Base-by-base conservation (phyloP, 2,113 vertebrate species). In the Ranitomeya variabilis region DNA sequence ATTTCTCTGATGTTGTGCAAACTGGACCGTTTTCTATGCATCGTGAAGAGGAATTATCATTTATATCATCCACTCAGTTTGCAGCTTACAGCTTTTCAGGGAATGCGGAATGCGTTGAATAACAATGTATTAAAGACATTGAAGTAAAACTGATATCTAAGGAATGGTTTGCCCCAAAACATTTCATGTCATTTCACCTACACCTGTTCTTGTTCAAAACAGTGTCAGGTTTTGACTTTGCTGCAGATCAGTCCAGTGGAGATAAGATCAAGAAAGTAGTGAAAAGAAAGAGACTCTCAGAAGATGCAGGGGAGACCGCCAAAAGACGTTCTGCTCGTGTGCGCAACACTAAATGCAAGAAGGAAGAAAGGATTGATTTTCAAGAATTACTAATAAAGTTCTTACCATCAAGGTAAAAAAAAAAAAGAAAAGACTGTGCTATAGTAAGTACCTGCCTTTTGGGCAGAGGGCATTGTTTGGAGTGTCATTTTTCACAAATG, bases 351-450 rank as follows among this genome's bases (percentile, higher is more conserved):
- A 99, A 97, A 89, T 97, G 97, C 93, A 99, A 99, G 87, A 99
- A 99, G 79, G 98, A 99, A 80, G 98, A 99, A 93, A 99, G 98
- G 87, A 96, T 99, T 11, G 98, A 99, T 89, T 99, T 99, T 90
- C 98, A 99, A 87, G 98, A 99, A 84, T 94, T 99, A 12, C 93
- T 99, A 86, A 94, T 97, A 81, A 99, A 99, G 90, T 98, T 97
- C 89, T 93, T 99, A n/a, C 98, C 98, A 0, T 96, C 97, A 85
- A 97, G 98, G 98, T 99, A 90, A 0, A 57, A n/a, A 90, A 0
- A 57, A n/a, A 31, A 31, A 31, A 2, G 26, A 31, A 55, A 21
- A 69, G 15, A 55, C 60, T 66, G 15, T 51, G 59, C 37, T 15
- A 62, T 51, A 26, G 8, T 73, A 74, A 74, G 45, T 14, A 26